Evolutionary conservation across 30 jellyfish, hydroid and myxozoan species (phyloP), one percentile per base, ranked within the genome.

Genomic region (Aurelia sp.): DNA sequence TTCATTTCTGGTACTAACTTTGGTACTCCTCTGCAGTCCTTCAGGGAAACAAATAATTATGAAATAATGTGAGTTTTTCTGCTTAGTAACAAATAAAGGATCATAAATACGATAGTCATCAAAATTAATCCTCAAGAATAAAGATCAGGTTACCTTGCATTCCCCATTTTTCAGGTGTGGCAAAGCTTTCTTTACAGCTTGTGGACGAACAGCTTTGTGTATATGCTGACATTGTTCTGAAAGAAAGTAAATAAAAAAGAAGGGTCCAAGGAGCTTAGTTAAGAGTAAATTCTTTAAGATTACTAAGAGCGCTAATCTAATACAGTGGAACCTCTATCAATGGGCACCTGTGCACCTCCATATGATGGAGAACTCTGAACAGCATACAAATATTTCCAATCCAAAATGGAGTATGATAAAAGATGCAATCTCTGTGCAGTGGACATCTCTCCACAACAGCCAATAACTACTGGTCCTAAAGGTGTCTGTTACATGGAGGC

Each of bases 1-100:
- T 55, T 41, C 4, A 64, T 12, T 41, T 79, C 80, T 22, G 81
- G 33, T 15, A 48, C 35, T 37, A 64, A 78, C 57, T 85, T 73
- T 66, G 88, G 88, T 40, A 30, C 50, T 13, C 88, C 94, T 73
- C 87, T 73, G 72, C 88, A 85, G 52, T 74, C 88, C 88, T 85
- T 5, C 19, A 51, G 58, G 30, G 22, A 41, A 79, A 65, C 47
- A 58, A 13, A 53, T 23, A 31, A 7, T 4, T 12, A n/a, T 58
- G 13, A 62, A 7, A 59, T 7, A 0, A 18, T 44, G 0, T 6
- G 15, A 44, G 10, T 44, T 0, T 7, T 44, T 44, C 55, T 0
- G 55, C 3, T 9, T 13, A 44, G 9, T 7, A 13, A 12, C 9
- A 44, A 7, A 44, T 9, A 7, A 44, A 44, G 55, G 55, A 44